These are phyloP conservation scores for Macrochelys suwanniensis DNA, from an alignment of 2,797 vertebrate species.

Conservation along the genomic window DNA sequence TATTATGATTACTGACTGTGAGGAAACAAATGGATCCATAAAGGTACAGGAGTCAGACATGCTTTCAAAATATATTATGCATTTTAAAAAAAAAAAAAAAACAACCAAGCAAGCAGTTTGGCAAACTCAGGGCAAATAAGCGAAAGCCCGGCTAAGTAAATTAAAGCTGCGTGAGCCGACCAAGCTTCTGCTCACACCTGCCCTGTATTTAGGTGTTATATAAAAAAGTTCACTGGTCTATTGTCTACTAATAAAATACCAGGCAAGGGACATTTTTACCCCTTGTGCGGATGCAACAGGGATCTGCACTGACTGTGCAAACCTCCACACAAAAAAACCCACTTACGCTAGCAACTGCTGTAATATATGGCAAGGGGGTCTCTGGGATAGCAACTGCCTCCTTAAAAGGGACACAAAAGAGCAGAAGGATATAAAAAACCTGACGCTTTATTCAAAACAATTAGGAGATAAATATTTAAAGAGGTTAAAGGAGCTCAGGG, in stretches of 20 bases:
- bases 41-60: not conserved
- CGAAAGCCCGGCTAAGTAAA: constrained; percentile 13
- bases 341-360: not conserved
- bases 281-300: not conserved
- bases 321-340: rapidly evolving
- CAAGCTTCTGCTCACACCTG: constrained; percentile 2
- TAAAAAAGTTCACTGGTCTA: not conserved
- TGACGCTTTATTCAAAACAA: too few relatives aligned
- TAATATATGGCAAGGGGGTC: not conserved
- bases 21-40: not conserved
- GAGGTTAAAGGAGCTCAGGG: not conserved
- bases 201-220: not conserved
- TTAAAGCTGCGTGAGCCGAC: not conserved
- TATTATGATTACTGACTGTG: rapidly evolving
- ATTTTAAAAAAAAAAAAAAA: not conserved
- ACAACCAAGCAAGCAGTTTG: not conserved
- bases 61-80: too few relatives aligned
- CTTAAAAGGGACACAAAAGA: not conserved
- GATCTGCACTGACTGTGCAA: not conserved
- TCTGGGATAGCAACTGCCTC: not conserved
- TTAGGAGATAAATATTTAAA: not conserved
- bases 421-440: not conserved
- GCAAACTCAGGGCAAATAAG: not conserved
- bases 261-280: not conserved
- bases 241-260: not conserved